Base-by-base conservation (phyloP, 1,140 invertebrate genomes). In the Meloidogyne hapla region DNA sequence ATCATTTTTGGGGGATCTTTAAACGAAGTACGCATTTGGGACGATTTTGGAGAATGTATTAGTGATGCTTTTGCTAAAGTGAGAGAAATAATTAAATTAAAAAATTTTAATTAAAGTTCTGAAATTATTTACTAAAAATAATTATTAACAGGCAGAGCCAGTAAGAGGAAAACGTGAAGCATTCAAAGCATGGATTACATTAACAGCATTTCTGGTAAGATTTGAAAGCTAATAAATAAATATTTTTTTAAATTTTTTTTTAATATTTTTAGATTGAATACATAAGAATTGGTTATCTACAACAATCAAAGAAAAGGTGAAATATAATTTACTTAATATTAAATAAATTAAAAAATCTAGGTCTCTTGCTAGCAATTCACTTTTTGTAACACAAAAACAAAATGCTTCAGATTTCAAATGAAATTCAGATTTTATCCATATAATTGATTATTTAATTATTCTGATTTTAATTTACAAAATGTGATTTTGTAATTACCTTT, bases 141-240 rank as follows among this genome's bases (percentile, higher is more conserved):
- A 15, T 15, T 33, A 12, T 45, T 26, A 25, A 18, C 18, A 73
- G 71, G 25, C 74, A 15, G 81, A 82, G 25, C 40, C 78, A 18
- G 64, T 83, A 0, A 80, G 81, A 18, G 81, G 81, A n/a, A 82
- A 82, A 62, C 67, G 81, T 26, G 81, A 82, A 77, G 81, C 82
- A 13, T 83, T 83, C 48, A 61, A 75, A 63, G 81, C 81, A 23
- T 82, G 77, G 73, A 81, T 82, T 62, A 28, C 79, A 1, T 62
- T 82, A 15, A 77, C 69, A n/a, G 45, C 62, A 13, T 82, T 81
- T 82, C 66, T 82, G 82, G 80, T 82, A 78, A n/a, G n/a, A n/a
- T n/a, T 33, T 33, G 4, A 6, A 33, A 6, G 33, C 33, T 8
- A 65, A 67, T 15, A 28, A 77, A 62, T 23, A 61, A 25, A 21